Conservation (phyloP, 1,140 invertebrate genomes). For the Drosophila pseudoobscura region DNA sequence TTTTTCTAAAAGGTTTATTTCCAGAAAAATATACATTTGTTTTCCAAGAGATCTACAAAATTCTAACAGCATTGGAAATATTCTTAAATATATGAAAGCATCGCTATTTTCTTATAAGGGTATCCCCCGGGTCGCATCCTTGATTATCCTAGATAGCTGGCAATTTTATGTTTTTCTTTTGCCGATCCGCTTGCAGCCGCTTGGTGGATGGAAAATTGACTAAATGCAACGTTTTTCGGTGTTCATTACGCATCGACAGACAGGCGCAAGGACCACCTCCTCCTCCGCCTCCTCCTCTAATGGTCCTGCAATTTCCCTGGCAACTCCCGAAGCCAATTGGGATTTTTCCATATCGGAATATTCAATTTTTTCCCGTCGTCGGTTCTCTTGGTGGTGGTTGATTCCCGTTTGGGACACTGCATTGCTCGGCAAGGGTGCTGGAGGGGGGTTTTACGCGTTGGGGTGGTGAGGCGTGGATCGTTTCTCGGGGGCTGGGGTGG, state of each 20-base stretch:
- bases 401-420: constrained; percentile 66
- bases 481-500: constrained; percentile 17
- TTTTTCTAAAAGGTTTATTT: too few relatives aligned
- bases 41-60: too few relatives aligned
- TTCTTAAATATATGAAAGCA: neutral
- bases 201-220: constrained; percentile 72
- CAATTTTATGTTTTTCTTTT: constrained; percentile 14
- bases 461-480: constrained; percentile 44
- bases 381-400: constrained; percentile 49
- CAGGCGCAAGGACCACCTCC: constrained; percentile 6
- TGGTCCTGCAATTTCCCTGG: constrained; percentile 57
- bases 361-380: constrained; percentile 38
- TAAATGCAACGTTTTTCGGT: constrained; percentile 67
- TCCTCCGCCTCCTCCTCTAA: constrained; percentile 26
- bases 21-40: too few relatives aligned
- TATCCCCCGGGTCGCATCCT: neutral
- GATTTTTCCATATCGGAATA: constrained; percentile 53
- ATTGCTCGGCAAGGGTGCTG: constrained; percentile 1
- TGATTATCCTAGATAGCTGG: neutral
- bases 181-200: constrained; percentile 5
- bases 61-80: too few relatives aligned
- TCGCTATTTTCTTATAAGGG: neutral
- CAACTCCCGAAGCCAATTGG: constrained; percentile 51
- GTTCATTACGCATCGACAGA: constrained; percentile 47
- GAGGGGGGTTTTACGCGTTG: constrained; percentile 21